Base-by-base conservation (phyloP, 2,113 vertebrate species). In the Carollia perspicillata region DNA sequence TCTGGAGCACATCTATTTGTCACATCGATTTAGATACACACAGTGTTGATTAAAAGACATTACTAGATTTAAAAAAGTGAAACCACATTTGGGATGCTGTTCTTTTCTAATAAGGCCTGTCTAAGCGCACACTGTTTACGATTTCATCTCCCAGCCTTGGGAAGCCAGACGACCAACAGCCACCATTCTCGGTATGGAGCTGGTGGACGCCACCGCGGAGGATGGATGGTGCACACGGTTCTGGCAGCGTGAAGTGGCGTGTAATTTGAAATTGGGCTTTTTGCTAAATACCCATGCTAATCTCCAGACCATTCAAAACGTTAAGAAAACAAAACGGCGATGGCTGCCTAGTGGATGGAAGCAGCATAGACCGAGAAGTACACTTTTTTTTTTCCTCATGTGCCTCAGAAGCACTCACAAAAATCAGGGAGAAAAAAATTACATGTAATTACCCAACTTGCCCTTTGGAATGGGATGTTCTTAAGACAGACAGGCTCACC, bases 51-150 rank as follows among this genome's bases (percentile, higher is more conserved):
- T 60, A 88, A 74, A 94, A 90, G 68, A 58, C 83, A 89, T 83
- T 84, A 30, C 63, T 83, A 35, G 37, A 47, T 84, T 74, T 6
- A 3, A 44, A 66, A 90, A 87, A 81, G 68, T 35, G 30, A 92
- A 90, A 83, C 42, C 13, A 37, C 47, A 80, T 83, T 93, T 80
- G 33, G 85, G 85, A 40, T n/a, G 51, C 33, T 68, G 37, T 79
- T 53, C 72, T 80, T 79, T 71, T 65, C 58, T 84, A 68, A 97
- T 97, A 97, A 97, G 96, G 71, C 94, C 97, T 97, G 93, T 97
- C 96, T 97, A 89, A 98, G 97, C 95, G 94, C 96, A 98, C 97
- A 97, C 95, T 98, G 98, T 98, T 98, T 98, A 98, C 97, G 96
- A 89, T 98, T 97, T 97, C 95, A 89, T 97, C 96, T 97, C 96